phyloP scores from a whole-genome alignment of 2,797 vertebrate genomes.

The Thunnus albacares region DNA sequence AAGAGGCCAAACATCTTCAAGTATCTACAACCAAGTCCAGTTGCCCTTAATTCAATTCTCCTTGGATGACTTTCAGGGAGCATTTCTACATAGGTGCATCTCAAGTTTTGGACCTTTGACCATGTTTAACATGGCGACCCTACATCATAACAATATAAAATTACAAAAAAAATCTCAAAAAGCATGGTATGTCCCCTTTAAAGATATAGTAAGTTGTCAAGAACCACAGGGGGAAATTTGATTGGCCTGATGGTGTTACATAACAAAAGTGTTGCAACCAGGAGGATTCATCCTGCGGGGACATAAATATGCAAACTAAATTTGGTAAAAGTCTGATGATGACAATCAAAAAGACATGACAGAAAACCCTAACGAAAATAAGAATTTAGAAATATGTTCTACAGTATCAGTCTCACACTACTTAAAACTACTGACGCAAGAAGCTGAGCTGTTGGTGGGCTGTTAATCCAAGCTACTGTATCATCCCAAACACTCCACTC shows the following conservation, averaged over 20 bases:
- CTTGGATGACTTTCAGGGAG: too few species aligned
- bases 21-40: too few species aligned
- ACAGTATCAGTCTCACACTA: neutral
- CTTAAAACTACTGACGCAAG: conserved; percentile 27
- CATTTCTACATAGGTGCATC: too few species aligned
- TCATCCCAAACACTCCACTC: conserved; percentile 53
- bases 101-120: too few species aligned
- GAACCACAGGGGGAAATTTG: neutral
- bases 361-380: neutral
- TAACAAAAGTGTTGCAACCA: too few species aligned
- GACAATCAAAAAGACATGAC: neutral
- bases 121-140: too few species aligned
- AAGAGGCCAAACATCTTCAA: too few species aligned
- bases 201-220: neutral
- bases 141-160: too few species aligned
- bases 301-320: neutral
- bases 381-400: neutral
- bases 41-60: too few species aligned
- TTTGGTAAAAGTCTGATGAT: neutral
- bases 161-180: too few species aligned
- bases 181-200: neutral
- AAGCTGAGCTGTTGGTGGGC: conserved; percentile 32
- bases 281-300: neutral
- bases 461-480: conserved; percentile 50
- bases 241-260: neutral